Evolutionary conservation across 92 coral and sea anemone species (phyloP).

Genomic region (Desmophyllum pertusum): DNA sequence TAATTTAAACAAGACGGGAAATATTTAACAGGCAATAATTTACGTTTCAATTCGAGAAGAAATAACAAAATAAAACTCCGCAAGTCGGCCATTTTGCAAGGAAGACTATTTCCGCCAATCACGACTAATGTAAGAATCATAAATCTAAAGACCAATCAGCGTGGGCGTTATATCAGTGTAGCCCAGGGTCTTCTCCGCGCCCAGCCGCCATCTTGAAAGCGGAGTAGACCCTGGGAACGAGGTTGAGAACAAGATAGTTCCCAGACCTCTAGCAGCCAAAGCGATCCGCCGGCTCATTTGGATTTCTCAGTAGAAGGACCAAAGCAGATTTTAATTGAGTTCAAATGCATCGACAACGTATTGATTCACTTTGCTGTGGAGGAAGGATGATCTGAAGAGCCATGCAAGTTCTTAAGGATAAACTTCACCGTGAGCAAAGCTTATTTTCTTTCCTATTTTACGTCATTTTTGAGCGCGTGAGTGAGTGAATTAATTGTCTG

Average conservation of each 20-base stretch:
- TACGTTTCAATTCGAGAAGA: no score
- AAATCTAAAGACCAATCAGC: no score
- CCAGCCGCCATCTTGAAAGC: slow-evolving; percentile 88
- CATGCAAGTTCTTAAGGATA: slow-evolving; percentile 56
- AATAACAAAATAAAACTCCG: no score
- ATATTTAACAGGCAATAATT: no score
- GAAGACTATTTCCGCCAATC: no score
- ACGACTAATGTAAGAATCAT: no score
- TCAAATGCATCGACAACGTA: background rate
- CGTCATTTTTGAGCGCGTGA: background rate
- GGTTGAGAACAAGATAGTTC: background rate
- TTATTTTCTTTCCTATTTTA: slow-evolving; percentile 1
- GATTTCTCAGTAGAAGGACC: background rate
- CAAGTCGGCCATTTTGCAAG: no score
- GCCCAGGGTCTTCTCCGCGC: no score
- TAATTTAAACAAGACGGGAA: no score
- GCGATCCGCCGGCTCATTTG: slow-evolving; percentile 14
- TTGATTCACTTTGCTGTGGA: background rate
- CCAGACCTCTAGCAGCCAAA: slow-evolving; percentile 29
- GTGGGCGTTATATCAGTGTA: no score
- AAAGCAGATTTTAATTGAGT: background rate
- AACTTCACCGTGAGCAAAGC: slow-evolving; percentile 51
- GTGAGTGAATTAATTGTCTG: background rate
- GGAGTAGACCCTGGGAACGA: no score
- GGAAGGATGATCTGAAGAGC: slow-evolving; percentile 2